These are phyloP conservation scores for Notocelia uddmanniana DNA, from an alignment of 2,888 invertebrate genomes.

Conservation along the genomic window DNA sequence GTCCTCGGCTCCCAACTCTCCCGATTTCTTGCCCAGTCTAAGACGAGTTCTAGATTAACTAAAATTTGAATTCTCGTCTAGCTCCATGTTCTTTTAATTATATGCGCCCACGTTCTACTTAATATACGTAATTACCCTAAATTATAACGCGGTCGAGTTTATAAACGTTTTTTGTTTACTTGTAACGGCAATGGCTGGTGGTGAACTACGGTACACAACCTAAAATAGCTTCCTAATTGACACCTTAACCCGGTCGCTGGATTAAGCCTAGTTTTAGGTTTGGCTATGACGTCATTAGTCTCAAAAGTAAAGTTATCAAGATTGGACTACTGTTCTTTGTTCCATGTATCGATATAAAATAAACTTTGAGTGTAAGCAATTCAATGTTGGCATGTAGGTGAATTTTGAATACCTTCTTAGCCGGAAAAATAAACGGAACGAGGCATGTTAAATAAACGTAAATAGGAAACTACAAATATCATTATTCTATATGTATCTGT, in stretches of 20 bases:
- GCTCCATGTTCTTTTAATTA: neutral
- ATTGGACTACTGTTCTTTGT: neutral
- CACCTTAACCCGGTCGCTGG: neutral
- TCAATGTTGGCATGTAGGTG: neutral
- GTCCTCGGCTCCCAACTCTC: conserved; percentile 49
- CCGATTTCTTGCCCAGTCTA: conserved; percentile 42
- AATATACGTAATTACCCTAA: conserved; percentile 28
- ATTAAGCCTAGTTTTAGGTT: conserved; percentile 1
- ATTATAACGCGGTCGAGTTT: conserved; percentile 25
- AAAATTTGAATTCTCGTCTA: neutral
- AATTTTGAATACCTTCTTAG: neutral
- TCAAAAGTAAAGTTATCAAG: neutral
- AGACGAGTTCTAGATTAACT: conserved; percentile 10
- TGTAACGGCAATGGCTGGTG: conserved; percentile 17
- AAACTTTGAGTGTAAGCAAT: neutral
- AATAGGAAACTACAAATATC: too few species aligned
- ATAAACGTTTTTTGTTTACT: conserved; percentile 21
- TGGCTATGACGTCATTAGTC: neutral
- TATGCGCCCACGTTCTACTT: conserved; percentile 19
- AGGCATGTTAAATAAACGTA: conserved; percentile 8
- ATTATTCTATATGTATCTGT: too few species aligned
- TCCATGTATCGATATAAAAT: neutral
- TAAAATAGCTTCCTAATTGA: conserved; percentile 18
- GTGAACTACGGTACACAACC: conserved; percentile 7
- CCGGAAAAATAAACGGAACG: neutral